These are phyloP conservation scores for Drosophila pruinosa DNA, from an alignment of 1,140 invertebrate species.

Conservation along the genomic window DNA sequence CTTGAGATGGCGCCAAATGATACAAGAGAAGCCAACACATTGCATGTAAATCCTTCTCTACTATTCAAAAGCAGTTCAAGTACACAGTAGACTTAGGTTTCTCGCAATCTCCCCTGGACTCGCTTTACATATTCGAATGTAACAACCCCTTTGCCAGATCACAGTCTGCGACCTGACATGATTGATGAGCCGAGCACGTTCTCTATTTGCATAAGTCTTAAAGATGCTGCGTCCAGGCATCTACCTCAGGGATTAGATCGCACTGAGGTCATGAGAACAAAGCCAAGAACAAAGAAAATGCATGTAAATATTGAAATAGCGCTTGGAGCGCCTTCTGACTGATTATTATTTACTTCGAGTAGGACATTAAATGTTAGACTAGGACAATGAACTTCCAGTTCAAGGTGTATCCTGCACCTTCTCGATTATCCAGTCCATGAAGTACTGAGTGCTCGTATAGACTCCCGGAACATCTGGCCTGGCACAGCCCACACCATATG, in stretches of 20 bases:
- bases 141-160: background rate
- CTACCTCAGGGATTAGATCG: background rate
- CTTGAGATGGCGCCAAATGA: slow-evolving; percentile 56
- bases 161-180: background rate
- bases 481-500: slow-evolving; percentile 88
- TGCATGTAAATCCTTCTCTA: slow-evolving; percentile 50
- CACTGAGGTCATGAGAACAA: background rate
- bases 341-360: slow-evolving; percentile 14
- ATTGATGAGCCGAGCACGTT: slow-evolving; percentile 3
- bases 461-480: slow-evolving; percentile 88
- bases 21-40: background rate
- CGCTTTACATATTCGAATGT: background rate
- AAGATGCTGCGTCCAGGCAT: background rate
- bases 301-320: background rate
- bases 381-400: background rate
- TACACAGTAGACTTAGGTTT: background rate
- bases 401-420: slow-evolving; percentile 55
- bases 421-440: slow-evolving; percentile 83
- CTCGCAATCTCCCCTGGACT: background rate
- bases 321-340: slow-evolving; percentile 1
- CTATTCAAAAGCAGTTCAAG: slow-evolving; percentile 68
- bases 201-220: slow-evolving; percentile 7
- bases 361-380: background rate
- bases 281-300: slow-evolving; percentile 53
- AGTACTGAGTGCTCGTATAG: slow-evolving; percentile 87